Conservation (phyloP, 2,113 vertebrate genomes). For the Grallaria varia region DNA sequence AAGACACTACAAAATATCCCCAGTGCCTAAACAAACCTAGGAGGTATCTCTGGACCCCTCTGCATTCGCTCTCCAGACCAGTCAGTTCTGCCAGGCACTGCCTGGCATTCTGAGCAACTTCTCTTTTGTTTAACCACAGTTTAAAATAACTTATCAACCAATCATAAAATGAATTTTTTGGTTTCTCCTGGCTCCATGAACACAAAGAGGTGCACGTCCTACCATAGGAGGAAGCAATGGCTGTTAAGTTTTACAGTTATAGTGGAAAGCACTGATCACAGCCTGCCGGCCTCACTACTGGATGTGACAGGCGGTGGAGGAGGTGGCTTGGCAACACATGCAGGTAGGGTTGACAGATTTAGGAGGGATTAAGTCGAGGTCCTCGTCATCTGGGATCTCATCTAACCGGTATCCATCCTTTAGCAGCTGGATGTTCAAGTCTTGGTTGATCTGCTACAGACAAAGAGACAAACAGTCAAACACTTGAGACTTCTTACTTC, state of each 20-base stretch:
- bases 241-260: constrained; percentile 82
- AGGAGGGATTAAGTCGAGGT: constrained; percentile 96
- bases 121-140: constrained; percentile 16
- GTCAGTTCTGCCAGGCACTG: constrained; percentile 8
- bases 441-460: constrained; percentile 98
- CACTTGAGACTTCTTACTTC: background rate
- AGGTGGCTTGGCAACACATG: constrained; percentile 99
- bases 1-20: constrained; percentile 37
- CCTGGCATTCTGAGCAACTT: constrained; percentile 18
- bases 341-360: constrained; percentile 97
- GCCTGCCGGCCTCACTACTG: constrained; percentile 82
- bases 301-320: constrained; percentile 96
- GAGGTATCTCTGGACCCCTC: constrained; percentile 6
- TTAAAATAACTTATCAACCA: constrained; percentile 49
- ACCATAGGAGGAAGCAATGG: constrained; percentile 98
- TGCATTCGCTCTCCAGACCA: background rate
- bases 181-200: constrained; percentile 83
- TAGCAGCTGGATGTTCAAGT: constrained; percentile 98
- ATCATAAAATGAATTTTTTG: constrained; percentile 74
- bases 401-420: constrained; percentile 98
- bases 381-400: constrained; percentile 96
- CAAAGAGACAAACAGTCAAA: constrained; percentile 64
- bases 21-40: constrained; percentile 29
- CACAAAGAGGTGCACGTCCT: constrained; percentile 89
- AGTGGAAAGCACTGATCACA: constrained; percentile 63